Percentiles rank a stretch among this genome's conserved stretches.
phyloP scores from a whole-genome alignment of 2,888 invertebrate species.

The Eilema sororculum region DNA sequence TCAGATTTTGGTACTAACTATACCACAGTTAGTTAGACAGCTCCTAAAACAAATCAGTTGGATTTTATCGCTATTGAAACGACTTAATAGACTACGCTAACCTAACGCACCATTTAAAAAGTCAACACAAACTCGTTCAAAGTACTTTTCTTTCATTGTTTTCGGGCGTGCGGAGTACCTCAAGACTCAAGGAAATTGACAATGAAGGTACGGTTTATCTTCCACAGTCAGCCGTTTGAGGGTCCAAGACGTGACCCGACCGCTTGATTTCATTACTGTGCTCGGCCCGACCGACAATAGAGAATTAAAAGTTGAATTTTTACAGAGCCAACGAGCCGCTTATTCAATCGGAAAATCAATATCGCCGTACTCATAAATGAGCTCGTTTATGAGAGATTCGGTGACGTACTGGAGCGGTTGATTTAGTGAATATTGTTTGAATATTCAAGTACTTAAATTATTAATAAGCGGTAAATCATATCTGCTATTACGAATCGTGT shows the following conservation, averaged over 20 bases:
- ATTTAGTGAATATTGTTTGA: neutral
- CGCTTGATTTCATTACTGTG: constrained; percentile 76
- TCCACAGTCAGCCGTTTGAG: constrained; percentile 81
- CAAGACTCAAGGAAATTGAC: constrained; percentile 82
- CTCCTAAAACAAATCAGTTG: constrained; percentile 40
- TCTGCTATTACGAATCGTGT: neutral
- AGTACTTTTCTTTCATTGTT: constrained; percentile 83
- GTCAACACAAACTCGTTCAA: constrained; percentile 76
- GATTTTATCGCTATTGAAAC: constrained; percentile 49
- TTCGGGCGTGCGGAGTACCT: constrained; percentile 74
- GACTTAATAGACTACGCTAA: constrained; percentile 60
- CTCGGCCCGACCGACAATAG: constrained; percentile 68
- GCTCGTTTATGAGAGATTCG: constrained; percentile 49
- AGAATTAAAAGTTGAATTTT: constrained; percentile 80
- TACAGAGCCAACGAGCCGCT: constrained; percentile 70
- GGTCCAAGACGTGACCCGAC: constrained; percentile 80
- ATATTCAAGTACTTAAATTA: neutral
- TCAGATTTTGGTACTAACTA: neutral
- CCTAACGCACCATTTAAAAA: constrained; percentile 75
- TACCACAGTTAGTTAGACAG: neutral
- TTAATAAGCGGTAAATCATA: constrained; percentile 2
- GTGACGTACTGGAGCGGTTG: constrained; percentile 15
- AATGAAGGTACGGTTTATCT: constrained; percentile 86
- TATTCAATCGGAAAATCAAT: constrained; percentile 78
- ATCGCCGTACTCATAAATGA: constrained; percentile 58